Evolutionary conservation across 2,888 invertebrate species (phyloP), one percentile per base, ranked within the genome.

Genomic region (Polymixis lichenea): DNA sequence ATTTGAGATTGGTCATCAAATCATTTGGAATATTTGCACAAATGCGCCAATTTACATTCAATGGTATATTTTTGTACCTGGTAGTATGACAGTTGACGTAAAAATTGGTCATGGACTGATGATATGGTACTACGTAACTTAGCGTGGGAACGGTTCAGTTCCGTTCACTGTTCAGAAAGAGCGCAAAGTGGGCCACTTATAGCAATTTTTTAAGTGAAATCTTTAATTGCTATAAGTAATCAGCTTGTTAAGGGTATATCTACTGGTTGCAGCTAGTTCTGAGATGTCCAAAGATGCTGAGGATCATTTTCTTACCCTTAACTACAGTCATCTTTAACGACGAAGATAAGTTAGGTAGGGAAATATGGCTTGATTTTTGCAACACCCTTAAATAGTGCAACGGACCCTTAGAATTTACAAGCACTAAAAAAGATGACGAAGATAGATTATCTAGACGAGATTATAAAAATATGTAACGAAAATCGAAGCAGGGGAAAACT

Each of bases 1-100:
- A 81, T 74, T 70, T 64, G 60, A 58, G 56, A 32, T 65, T 22
- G 53, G 68, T 65, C 77, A 77, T 61, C 51, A 46, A 81, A 81
- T 61, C 25, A 65, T 71, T 72, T 60, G 56, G n/a, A 2, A 70
- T 58, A 74, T 72, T 72, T 55, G 15, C 19, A 72, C n/a, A 55
- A 82, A 67, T 22, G 7, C 55, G 53, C 17, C 53, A 49, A 55
- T 55, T 68, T 28, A 55, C 22, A 43, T 58, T 38, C 71, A 43
- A 51, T 7, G 15, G 28, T 43, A 38, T n/a, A 56, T 38, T 38
- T 19, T 74, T 13, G 53, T n/a, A 28, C 13, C 49, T 19, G 25
- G 15, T 32, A 51, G 58, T 4, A 19, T 58, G 56, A 38, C 32
- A 19, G 32, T 46, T 78, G 77, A 65, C 78, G 49, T 9, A 15